Evolutionary conservation across 2,888 invertebrate genomes (phyloP).

Genomic region (Lissonota sp.): DNA sequence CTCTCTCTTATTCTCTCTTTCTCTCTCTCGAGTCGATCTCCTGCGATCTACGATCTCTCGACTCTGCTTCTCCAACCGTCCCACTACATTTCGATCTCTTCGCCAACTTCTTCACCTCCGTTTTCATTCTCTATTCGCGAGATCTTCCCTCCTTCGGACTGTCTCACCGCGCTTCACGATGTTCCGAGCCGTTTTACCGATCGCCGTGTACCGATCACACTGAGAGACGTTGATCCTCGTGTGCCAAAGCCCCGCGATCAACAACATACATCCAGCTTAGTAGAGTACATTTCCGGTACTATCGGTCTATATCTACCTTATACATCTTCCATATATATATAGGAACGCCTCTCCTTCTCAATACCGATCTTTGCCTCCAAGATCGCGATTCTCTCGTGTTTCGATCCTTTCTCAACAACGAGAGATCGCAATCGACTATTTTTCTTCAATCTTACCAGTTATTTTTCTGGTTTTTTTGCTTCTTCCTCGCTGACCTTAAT

Average conservation of each 20-base stretch:
- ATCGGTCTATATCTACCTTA: slow-evolving; percentile 18
- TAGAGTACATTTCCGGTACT: slow-evolving; percentile 55
- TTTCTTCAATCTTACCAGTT: neutral
- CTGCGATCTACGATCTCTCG: slow-evolving; percentile 72
- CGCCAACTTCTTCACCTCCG: slow-evolving; percentile 60
- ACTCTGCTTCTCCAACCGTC: slow-evolving; percentile 57
- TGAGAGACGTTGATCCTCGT: slow-evolving; percentile 47
- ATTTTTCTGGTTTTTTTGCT: neutral
- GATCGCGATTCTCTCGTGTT: slow-evolving; percentile 15
- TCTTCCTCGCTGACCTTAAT: no score
- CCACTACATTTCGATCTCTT: slow-evolving; percentile 63
- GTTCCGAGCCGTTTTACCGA: slow-evolving; percentile 50
- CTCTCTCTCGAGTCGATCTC: slow-evolving; percentile 66
- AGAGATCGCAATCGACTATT: neutral
- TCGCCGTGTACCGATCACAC: slow-evolving; percentile 56
- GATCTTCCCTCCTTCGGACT: slow-evolving; percentile 3
- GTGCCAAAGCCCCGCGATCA: slow-evolving; percentile 26
- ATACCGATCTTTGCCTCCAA: slow-evolving; percentile 16
- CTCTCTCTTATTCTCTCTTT: slow-evolving; percentile 40
- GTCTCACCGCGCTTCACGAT: slow-evolving; percentile 26
- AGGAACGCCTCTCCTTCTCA: neutral
- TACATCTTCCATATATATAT: neutral
- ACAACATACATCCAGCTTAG: slow-evolving; percentile 40
- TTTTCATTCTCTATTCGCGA: slow-evolving; percentile 38
- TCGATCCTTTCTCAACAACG: slow-evolving; percentile 13